A percentile compares a stretch with the other conserved stretches of the same genome.
phyloP scores from a whole-genome alignment of 2,113 vertebrate genomes.

The Theristicus caerulescens region DNA sequence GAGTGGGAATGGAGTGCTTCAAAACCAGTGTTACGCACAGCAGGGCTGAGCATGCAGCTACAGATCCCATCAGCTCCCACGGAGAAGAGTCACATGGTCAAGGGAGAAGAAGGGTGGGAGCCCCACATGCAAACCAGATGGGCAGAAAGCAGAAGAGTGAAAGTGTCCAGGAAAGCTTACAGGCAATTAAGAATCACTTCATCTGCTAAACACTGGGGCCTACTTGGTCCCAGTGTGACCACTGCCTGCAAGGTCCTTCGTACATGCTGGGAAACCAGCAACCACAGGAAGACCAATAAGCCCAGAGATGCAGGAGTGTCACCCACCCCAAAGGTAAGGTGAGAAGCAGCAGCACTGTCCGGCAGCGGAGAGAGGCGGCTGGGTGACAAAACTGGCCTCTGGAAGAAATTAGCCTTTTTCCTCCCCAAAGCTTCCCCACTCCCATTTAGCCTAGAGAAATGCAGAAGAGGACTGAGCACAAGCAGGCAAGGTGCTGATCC shows the following conservation, averaged over 20 bases:
- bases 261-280: background rate
- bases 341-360: background rate
- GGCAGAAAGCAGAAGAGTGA: background rate
- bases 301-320: background rate
- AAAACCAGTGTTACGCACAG: background rate
- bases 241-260: background rate
- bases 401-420: background rate
- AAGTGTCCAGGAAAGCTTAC: background rate
- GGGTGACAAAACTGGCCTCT: rapidly evolving
- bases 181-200: background rate
- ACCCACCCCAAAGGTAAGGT: background rate
- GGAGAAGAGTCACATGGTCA: background rate
- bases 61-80: background rate
- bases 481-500: background rate
- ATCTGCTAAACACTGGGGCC: background rate
- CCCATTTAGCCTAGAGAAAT: background rate
- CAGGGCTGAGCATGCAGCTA: background rate
- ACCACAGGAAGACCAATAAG: background rate
- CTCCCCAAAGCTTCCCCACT: background rate
- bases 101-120: background rate
- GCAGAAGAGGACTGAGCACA: background rate
- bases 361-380: background rate
- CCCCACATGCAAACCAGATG: rapidly evolving
- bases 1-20: background rate
- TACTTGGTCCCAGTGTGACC: background rate